Evolutionary conservation across 2,888 invertebrate species (phyloP), one percentile per base, ranked within the genome.

Genomic region (Lacanobia oleracea): DNA sequence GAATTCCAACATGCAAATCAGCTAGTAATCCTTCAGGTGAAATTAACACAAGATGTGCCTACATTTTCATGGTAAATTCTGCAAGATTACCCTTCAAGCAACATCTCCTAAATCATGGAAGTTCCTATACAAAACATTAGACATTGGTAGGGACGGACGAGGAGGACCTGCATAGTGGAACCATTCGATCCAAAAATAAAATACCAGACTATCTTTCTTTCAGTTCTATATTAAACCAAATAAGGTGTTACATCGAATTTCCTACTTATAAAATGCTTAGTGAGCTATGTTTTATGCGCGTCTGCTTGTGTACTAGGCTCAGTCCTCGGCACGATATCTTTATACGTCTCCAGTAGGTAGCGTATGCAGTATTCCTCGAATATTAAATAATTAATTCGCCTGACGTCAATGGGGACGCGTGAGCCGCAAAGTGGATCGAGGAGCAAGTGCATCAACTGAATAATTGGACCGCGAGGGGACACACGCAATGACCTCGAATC

Each of bases 401-500:
- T 70, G 70, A 73, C 70, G 57, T 69, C 78, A 59, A n/a, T 51
- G 37, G 72, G 73, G 66, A 61, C 51, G 60, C 45, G 33, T 53
- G 43, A 71, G 33, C 21, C 53, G 65, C 66, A 72, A 76, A 79
- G 65, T 81, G 75, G 77, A 75, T 76, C 64, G 45, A 70, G 76
- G 70, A 80, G 50, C 75, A 67, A 79, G 54, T 75, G 79, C 78
- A 83, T 80, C 75, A 87, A 88, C 81, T 86, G 74, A 82, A 87
- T 90, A 86, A 90, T 88, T 86, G 87, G 72, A 57, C 63, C 57
- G 63, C 18, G 84, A 88, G 90, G 91, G 90, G 89, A 87, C 82
- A 56, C 74, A 62, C 61, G 63, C 62, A 50, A 61, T 68, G 86
- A 59, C 88, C 90, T 89, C 87, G 84, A 79, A 78, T 71, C 72